Conservation (phyloP, 2,113 vertebrate genomes). For the Nipponia nippon region DNA sequence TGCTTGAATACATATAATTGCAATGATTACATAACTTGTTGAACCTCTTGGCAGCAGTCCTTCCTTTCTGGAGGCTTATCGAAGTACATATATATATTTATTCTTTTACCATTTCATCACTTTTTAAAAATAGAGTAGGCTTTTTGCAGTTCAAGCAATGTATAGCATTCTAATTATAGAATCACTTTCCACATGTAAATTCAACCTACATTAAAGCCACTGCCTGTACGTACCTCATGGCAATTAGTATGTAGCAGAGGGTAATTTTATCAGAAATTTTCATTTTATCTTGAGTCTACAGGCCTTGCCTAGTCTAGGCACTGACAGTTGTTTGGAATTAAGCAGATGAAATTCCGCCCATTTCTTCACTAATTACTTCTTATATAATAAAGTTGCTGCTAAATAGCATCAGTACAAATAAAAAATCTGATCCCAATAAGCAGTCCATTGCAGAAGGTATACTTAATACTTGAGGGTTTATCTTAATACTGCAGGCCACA, state of each 20-base stretch:
- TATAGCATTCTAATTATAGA: not conserved
- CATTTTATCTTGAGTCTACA: constrained; percentile 64
- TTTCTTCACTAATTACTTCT: constrained; percentile 63
- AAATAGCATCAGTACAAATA: not conserved
- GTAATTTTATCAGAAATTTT: constrained; percentile 49
- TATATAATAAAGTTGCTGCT: not conserved
- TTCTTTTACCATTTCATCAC: not conserved
- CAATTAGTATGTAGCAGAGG: constrained; percentile 16
- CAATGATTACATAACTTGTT: not conserved
- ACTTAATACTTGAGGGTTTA: constrained; percentile 54
- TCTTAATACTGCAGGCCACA: constrained; percentile 60
- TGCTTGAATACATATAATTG: not conserved
- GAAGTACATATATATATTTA: not conserved
- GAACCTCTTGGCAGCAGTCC: not conserved
- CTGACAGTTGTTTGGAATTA: constrained; percentile 48
- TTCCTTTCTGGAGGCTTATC: not conserved
- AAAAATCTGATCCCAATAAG: constrained; percentile 43
- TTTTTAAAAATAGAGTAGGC: not conserved
- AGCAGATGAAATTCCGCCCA: constrained; percentile 45
- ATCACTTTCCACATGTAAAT: not conserved
- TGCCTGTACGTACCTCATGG: not conserved
- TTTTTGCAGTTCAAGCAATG: not conserved
- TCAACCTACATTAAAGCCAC: not conserved
- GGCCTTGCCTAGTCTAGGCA: not conserved
- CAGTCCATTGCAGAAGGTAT: constrained; percentile 22